Conservation (phyloP, 92 coral and sea anemone genomes). For the Blastomussa wellsi region DNA sequence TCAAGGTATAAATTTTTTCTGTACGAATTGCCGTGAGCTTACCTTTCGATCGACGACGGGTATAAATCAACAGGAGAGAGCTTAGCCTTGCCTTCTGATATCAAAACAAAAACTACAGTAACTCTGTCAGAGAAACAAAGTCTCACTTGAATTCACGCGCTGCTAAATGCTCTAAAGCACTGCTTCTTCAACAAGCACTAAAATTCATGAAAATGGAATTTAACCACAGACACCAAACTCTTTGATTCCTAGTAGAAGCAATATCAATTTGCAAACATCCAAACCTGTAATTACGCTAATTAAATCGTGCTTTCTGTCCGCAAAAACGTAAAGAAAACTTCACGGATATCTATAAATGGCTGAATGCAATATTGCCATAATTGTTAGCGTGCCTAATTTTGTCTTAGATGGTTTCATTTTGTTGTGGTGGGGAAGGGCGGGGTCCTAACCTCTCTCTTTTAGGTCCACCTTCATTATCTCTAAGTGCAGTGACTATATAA, state of each 20-base stretch:
- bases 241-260: not conserved
- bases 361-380: not conserved
- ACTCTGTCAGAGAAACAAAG: not conserved
- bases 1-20: not conserved
- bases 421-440: not conserved
- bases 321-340: not conserved
- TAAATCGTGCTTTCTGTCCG: not conserved
- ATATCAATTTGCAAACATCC: not conserved
- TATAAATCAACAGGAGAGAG: not conserved
- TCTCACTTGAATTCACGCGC: no score
- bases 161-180: no score
- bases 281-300: not conserved
- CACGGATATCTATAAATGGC: not conserved
- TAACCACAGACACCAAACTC: not conserved
- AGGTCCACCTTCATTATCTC: not conserved
- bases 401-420: slow-evolving; percentile 1
- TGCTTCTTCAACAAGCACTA: not conserved
- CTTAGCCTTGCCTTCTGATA: not conserved
- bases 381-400: not conserved
- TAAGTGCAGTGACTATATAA: not conserved
- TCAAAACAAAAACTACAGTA: not conserved
- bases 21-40: not conserved
- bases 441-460: not conserved
- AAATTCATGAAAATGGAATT: not conserved
- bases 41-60: not conserved